phyloP scores from a whole-genome alignment of 2,797 vertebrate genomes.

The Poeciliopsis infans region DNA sequence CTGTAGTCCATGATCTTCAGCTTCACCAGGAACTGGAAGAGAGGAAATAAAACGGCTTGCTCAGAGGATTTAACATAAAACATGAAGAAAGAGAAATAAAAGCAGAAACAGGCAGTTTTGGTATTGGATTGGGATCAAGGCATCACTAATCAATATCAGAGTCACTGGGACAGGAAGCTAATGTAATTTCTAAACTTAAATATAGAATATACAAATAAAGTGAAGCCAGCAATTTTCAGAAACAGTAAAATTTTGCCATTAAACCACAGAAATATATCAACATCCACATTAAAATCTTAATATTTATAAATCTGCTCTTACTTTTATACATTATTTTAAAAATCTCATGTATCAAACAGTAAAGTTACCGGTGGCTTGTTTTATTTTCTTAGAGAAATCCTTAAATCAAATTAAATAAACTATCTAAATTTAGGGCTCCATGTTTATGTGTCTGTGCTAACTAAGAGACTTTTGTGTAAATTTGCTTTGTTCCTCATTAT shows the following conservation, averaged over 20 bases:
- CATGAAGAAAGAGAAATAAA: background rate
- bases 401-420: background rate
- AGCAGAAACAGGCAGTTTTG: background rate
- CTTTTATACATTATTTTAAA: background rate
- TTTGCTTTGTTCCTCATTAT: too few species aligned
- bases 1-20: conserved; percentile 98
- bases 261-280: background rate
- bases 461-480: too few species aligned
- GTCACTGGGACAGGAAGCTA: background rate
- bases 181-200: background rate
- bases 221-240: background rate
- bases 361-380: background rate
- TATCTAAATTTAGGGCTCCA: too few species aligned
- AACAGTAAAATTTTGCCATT: background rate
- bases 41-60: background rate
- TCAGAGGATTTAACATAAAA: background rate
- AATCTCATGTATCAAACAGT: background rate
- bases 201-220: background rate
- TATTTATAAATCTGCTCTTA: background rate
- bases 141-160: background rate
- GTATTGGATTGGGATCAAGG: background rate
- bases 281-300: background rate
- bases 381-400: background rate
- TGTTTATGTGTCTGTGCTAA: too few species aligned
- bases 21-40: conserved; percentile 88